phyloP scores from a whole-genome alignment of 2,797 vertebrate species.

The Gouania willdenowi region DNA sequence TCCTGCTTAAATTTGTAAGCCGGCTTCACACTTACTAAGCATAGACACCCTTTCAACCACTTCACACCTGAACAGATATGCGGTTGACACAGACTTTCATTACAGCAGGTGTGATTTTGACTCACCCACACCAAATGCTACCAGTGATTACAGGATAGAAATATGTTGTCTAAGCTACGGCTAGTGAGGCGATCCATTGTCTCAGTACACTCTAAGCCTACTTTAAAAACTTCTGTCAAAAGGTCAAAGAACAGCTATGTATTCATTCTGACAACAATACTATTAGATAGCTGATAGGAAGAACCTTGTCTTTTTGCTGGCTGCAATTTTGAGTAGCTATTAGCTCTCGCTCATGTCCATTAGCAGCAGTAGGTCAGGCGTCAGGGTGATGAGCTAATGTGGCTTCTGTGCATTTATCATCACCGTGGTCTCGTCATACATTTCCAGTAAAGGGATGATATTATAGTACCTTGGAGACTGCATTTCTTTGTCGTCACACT shows the following conservation, averaged over 20 bases:
- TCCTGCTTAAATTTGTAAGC: conserved; percentile 91
- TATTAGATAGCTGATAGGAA: conserved; percentile 36
- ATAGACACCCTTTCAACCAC: conserved; percentile 10
- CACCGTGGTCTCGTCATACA: conserved; percentile 41
- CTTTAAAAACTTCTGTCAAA: too few relatives aligned
- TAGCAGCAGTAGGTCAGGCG: conserved; percentile 63
- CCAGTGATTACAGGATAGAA: neutral
- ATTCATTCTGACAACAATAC: too few relatives aligned
- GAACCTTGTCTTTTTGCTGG: conserved; percentile 31
- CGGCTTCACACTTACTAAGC: neutral
- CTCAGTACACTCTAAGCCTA: too few relatives aligned
- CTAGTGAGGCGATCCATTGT: too few relatives aligned
- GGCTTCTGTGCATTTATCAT: conserved; percentile 65
- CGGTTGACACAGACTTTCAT: conserved; percentile 28
- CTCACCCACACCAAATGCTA: conserved; percentile 22
- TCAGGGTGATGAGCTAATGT: conserved; percentile 62
- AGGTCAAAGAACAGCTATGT: too few relatives aligned
- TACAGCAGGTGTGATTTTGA: conserved; percentile 37
- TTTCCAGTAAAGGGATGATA: conserved; percentile 67
- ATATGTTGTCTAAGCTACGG: neutral
- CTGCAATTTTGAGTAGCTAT: conserved; percentile 54
- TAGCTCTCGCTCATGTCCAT: conserved; percentile 63
- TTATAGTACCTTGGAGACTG: conserved; percentile 46
- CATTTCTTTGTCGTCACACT: conserved; percentile 30
- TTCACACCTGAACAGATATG: conserved; percentile 25